These are phyloP conservation scores for Terrapene triunguis DNA, from an alignment of 2,113 vertebrate genomes.

Conservation along the genomic window DNA sequence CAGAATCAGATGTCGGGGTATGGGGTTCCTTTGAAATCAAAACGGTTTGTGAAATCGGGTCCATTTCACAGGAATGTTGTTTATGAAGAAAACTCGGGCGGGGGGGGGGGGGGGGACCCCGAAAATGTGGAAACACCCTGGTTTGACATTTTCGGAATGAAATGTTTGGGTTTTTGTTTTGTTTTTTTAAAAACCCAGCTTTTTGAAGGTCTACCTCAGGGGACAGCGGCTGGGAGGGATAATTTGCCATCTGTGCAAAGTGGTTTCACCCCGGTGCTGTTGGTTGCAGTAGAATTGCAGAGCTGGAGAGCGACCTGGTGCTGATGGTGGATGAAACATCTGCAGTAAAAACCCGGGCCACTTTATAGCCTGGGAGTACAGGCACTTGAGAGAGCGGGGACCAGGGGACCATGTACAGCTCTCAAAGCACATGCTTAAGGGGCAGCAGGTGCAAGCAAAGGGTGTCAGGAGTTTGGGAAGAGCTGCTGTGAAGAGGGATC, in stretches of 20 bases:
- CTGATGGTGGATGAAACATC: constrained; percentile 13
- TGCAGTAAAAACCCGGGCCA: constrained; percentile 2
- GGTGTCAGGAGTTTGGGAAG: background rate
- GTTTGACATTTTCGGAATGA: background rate
- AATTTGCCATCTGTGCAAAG: constrained; percentile 70
- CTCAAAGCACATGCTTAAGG: background rate
- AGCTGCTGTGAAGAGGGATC: background rate
- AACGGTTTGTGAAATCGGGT: background rate
- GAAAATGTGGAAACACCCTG: background rate
- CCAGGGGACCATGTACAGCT: background rate
- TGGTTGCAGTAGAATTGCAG: constrained; percentile 19
- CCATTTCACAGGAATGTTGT: background rate
- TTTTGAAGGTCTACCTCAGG: background rate
- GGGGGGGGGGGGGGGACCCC: too few relatives aligned
- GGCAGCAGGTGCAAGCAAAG: background rate
- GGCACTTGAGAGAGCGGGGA: fast-evolving
- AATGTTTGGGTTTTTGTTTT: background rate
- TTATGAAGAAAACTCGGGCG: background rate
- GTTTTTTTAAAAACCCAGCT: background rate
- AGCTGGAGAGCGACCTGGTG: background rate
- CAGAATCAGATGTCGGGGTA: background rate
- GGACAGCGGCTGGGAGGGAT: constrained; percentile 60
- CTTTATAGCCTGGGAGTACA: background rate
- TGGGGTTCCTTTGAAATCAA: background rate
- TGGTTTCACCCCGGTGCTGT: constrained; percentile 59